Percentiles rank a stretch among this genome's conserved stretches.
Evolutionary conservation across 2,113 vertebrate genomes (phyloP).

Genomic region (Hypocryptadius cinnamomeus): DNA sequence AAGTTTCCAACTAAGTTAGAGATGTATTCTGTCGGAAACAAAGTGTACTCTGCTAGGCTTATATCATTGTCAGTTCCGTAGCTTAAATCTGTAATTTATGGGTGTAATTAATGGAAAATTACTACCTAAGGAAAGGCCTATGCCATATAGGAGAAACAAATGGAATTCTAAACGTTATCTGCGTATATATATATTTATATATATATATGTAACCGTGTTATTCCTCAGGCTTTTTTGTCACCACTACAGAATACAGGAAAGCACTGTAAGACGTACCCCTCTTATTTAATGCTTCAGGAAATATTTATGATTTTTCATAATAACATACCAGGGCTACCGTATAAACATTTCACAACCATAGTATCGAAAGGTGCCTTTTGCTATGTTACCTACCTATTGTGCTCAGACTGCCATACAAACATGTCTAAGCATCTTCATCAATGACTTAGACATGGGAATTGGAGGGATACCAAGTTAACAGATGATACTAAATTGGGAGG

Average conservation of each 20-base stretch:
- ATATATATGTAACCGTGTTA: not conserved
- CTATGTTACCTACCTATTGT: not conserved
- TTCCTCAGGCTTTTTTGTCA: not conserved
- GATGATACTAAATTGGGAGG: not conserved
- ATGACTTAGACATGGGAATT: accelerated
- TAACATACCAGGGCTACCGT: not conserved
- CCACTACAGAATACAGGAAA: not conserved
- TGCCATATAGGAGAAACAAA: not conserved
- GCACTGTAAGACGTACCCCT: not conserved
- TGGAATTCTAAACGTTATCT: not conserved
- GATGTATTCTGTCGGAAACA: accelerated
- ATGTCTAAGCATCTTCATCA: not conserved
- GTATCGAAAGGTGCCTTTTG: not conserved
- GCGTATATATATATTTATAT: not conserved
- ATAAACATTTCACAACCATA: not conserved
- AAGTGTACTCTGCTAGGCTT: not conserved
- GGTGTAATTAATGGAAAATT: not conserved
- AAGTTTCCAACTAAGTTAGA: not conserved
- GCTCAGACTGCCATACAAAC: not conserved
- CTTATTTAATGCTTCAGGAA: not conserved
- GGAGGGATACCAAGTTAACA: not conserved
- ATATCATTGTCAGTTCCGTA: not conserved
- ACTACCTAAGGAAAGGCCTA: not conserved
- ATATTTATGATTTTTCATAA: not conserved
- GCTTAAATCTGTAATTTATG: not conserved